Percentiles rank a stretch among this genome's conserved stretches.
These are phyloP conservation scores for Sebastiscus tertius DNA, from an alignment of 2,797 vertebrate species.

Conservation along the genomic window DNA sequence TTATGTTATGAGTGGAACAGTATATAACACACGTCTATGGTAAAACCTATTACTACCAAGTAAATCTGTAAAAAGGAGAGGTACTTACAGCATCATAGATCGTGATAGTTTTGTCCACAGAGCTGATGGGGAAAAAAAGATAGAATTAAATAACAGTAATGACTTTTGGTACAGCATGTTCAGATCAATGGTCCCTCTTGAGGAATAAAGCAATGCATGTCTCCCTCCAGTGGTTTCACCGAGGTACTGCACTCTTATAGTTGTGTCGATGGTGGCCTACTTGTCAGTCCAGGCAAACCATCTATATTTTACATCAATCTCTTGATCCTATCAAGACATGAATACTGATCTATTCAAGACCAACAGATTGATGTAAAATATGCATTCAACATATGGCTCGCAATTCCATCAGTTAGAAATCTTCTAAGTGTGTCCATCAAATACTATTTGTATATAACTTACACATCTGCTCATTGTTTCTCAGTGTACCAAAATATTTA, in stretches of 20 bases:
- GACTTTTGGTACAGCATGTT: not conserved
- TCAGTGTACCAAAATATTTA: not conserved
- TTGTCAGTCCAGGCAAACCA: conserved; percentile 6
- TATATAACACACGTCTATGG: not conserved
- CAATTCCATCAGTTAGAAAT: not conserved
- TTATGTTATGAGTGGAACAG: not conserved
- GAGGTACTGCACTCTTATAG: conserved; percentile 5
- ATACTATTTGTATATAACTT: not conserved
- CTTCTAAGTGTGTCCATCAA: not conserved
- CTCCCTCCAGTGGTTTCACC: conserved; percentile 64
- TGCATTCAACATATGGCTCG: not conserved
- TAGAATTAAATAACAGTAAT: not conserved
- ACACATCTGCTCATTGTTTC: not conserved
- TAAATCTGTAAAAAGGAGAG: not conserved
- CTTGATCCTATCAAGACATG: conserved; percentile 24
- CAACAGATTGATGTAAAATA: conserved; percentile 18
- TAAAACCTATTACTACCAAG: not conserved
- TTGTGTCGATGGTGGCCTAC: not conserved
- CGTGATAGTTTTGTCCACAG: conserved; percentile 83
- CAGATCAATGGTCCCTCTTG: not conserved
- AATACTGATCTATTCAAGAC: conserved; percentile 17
- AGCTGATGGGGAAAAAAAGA: conserved; percentile 60
- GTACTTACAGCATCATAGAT: conserved; percentile 84
- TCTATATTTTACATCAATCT: conserved; percentile 33
- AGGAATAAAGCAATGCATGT: conserved; percentile 36